phyloP scores from a whole-genome alignment of 2,888 invertebrate genomes.

The Lymantria dispar region DNA sequence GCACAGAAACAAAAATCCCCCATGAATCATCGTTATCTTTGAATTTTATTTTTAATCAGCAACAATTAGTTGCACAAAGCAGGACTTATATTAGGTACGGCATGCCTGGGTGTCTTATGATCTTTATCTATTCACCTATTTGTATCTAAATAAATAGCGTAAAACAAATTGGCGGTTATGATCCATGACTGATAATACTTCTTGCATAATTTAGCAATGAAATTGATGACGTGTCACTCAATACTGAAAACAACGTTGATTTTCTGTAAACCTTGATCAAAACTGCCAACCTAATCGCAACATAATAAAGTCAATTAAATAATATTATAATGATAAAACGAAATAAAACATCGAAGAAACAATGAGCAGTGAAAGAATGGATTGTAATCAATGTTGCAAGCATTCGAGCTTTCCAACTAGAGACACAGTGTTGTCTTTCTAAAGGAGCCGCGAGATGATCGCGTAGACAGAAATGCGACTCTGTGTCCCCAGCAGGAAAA shows the following conservation, averaged over 20 bases:
- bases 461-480: conserved; percentile 16
- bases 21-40: too few species aligned
- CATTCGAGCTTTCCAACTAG: conserved; percentile 29
- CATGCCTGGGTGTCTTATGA: too few species aligned
- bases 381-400: conserved; percentile 4
- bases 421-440: conserved; percentile 32
- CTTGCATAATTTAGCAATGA: too few species aligned
- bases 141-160: too few species aligned
- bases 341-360: not conserved
- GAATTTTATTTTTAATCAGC: too few species aligned
- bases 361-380: not conserved
- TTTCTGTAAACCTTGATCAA: not conserved
- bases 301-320: not conserved
- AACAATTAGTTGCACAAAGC: too few species aligned
- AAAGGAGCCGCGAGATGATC: conserved; percentile 1
- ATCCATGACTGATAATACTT: too few species aligned
- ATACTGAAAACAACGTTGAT: too few species aligned
- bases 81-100: too few species aligned
- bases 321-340: not conserved
- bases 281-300: not conserved
- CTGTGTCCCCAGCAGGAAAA: conserved; percentile 23
- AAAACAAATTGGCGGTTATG: too few species aligned
- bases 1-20: not conserved
- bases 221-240: too few species aligned
- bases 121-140: too few species aligned